Evolutionary conservation across 2,113 vertebrate species (phyloP).

Genomic region (Probosciger aterrimus): DNA sequence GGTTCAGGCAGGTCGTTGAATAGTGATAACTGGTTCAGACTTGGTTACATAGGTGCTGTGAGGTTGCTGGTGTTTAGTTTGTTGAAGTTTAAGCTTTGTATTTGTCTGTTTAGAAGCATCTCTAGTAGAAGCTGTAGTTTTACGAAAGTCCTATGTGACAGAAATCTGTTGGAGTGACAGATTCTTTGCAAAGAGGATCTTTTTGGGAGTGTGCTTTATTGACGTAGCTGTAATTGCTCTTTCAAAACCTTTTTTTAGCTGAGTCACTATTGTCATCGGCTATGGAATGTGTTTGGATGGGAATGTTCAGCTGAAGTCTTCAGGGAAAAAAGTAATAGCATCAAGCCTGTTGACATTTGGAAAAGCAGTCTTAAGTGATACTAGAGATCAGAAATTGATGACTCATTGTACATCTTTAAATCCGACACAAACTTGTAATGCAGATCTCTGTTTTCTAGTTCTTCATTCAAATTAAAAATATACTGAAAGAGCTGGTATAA

Average conservation of each 20-base stretch:
- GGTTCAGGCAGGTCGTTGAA: neutral
- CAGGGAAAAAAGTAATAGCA: neutral
- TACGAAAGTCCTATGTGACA: neutral
- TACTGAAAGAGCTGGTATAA: neutral
- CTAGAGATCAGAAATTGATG: neutral
- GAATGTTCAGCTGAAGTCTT: neutral
- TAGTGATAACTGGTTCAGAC: neutral
- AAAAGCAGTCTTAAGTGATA: neutral
- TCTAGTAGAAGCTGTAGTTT: neutral
- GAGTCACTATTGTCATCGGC: slow-evolving; percentile 57
- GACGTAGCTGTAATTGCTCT: neutral
- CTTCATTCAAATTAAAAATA: neutral
- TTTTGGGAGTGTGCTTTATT: neutral
- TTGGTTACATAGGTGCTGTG: neutral
- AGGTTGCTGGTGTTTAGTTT: neutral
- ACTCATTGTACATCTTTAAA: neutral
- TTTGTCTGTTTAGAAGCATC: neutral
- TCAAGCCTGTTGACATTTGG: neutral
- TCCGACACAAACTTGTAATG: neutral
- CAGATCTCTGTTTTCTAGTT: neutral
- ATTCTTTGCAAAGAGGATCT: neutral
- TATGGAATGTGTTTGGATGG: slow-evolving; percentile 38
- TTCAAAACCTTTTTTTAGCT: slow-evolving; percentile 54
- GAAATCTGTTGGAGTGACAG: neutral
- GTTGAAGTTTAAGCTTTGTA: neutral